Percentiles rank a stretch among this genome's conserved stretches.
phyloP scores from a whole-genome alignment of 2,888 invertebrate species.

The Papilio demoleus region DNA sequence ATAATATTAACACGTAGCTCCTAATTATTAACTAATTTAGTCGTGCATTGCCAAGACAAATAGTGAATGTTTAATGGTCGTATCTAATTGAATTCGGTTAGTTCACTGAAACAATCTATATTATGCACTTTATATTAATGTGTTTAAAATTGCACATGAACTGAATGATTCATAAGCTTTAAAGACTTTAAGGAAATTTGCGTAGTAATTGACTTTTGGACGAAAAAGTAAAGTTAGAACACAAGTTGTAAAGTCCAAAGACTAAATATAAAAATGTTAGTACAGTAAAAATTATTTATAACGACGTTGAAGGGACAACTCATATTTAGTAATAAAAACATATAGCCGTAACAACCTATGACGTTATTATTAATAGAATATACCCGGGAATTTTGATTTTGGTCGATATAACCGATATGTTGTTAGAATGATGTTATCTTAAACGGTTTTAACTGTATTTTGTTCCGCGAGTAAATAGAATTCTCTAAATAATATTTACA shows the following conservation, averaged over 20 bases:
- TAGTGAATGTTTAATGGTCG: background rate
- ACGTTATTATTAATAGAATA: no score
- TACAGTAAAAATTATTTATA: no score
- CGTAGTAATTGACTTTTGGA: background rate
- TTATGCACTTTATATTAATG: background rate
- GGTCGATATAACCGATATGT: no score
- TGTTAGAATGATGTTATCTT: no score
- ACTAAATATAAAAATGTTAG: no score
- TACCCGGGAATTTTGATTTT: no score
- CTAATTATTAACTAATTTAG: constrained; percentile 7
- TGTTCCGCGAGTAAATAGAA: no score
- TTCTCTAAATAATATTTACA: background rate
- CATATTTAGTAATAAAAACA: no score
- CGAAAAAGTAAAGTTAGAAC: background rate
- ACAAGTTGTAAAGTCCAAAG: no score
- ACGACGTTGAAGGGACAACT: no score
- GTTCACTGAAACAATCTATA: background rate
- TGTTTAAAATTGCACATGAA: background rate
- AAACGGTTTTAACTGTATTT: no score
- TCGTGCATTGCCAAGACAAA: constrained; percentile 1
- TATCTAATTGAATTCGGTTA: constrained; percentile 5
- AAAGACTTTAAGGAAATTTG: background rate
- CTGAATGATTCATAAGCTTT: background rate
- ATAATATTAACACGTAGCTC: background rate
- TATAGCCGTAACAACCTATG: no score